A percentile compares a stretch with the other conserved stretches of the same genome.
These are phyloP conservation scores for Drosophila ficusphila DNA, from an alignment of 1,140 invertebrate species.

Conservation along the genomic window DNA sequence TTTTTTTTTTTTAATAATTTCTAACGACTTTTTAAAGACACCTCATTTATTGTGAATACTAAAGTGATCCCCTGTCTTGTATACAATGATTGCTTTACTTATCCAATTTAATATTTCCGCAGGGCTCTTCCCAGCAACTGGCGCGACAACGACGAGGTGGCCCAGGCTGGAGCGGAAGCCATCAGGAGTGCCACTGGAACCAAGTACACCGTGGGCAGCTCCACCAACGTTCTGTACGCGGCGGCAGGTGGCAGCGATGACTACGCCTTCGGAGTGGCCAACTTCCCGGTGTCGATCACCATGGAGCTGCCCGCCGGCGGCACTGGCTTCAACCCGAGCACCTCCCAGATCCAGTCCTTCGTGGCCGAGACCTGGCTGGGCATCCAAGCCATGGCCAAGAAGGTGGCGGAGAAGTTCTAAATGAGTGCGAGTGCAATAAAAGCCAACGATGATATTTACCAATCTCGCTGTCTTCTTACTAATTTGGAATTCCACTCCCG, in stretches of 20 bases:
- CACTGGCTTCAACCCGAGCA: conserved; percentile 87
- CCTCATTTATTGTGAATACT: too few relatives aligned
- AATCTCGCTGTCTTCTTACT: conserved; percentile 8
- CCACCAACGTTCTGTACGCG: conserved; percentile 86
- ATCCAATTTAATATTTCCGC: not conserved
- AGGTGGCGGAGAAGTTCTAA: conserved; percentile 69
- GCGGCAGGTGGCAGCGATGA: conserved; percentile 87
- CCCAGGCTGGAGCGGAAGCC: conserved; percentile 84
- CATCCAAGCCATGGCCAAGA: conserved; percentile 84
- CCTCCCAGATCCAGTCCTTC: conserved; percentile 86
- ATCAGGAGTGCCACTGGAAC: conserved; percentile 85
- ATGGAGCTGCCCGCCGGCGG: conserved; percentile 89
- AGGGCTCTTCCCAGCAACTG: conserved; percentile 71
- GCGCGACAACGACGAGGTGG: conserved; percentile 83
- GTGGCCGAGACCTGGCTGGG: conserved; percentile 91
- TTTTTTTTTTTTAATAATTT: too few relatives aligned
- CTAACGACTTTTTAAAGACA: too few relatives aligned
- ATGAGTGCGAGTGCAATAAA: conserved; percentile 32
- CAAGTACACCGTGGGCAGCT: conserved; percentile 87
- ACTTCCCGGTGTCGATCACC: conserved; percentile 88
- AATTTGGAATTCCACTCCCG: conserved; percentile 8
- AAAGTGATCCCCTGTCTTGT: too few relatives aligned
- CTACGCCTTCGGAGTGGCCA: conserved; percentile 86
- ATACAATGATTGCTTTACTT: not conserved
- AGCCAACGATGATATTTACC: conserved; percentile 28